Conservation (phyloP, 37 sponge, comb jelly and placozoan genomes). For the Halichondria panicea region DNA sequence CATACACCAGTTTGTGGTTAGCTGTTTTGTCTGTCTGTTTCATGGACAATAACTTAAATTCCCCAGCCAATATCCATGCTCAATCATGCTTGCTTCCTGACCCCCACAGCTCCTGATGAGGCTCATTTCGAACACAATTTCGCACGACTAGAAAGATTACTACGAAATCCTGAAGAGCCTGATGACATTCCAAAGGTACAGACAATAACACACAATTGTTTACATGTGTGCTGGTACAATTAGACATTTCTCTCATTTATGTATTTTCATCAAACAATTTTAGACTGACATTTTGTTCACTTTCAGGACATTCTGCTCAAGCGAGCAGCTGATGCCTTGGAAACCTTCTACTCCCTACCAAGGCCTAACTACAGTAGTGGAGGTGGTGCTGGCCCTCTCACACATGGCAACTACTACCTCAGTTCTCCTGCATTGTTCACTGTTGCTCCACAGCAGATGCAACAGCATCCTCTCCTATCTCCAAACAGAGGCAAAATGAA, state of each 20-base stretch:
- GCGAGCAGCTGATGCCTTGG: constrained; percentile 72
- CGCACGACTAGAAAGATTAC: constrained; percentile 49
- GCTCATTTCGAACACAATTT: constrained; percentile 58
- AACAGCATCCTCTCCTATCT: background rate
- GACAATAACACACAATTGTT: background rate
- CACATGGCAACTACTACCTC: constrained; percentile 29
- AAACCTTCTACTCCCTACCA: constrained; percentile 43
- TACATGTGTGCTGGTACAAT: too few species aligned
- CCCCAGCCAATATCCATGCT: background rate
- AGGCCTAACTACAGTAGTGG: background rate
- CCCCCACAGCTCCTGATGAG: constrained; percentile 58
- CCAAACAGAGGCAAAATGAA: background rate
- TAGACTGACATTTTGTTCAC: background rate
- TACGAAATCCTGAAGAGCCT: constrained; percentile 54
- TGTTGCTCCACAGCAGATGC: background rate
- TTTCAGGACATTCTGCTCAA: constrained; percentile 51
- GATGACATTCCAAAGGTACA: constrained; percentile 62
- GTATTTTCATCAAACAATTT: background rate
- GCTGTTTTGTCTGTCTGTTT: too few species aligned
- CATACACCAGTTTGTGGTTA: too few species aligned
- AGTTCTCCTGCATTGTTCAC: constrained; percentile 20
- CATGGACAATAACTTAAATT: background rate
- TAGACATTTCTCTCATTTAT: constrained; percentile 1
- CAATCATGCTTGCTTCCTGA: background rate
- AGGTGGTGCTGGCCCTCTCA: constrained; percentile 6